phyloP scores from a whole-genome alignment of 2,888 invertebrate genomes.

The Chelonus formosanus region DNA sequence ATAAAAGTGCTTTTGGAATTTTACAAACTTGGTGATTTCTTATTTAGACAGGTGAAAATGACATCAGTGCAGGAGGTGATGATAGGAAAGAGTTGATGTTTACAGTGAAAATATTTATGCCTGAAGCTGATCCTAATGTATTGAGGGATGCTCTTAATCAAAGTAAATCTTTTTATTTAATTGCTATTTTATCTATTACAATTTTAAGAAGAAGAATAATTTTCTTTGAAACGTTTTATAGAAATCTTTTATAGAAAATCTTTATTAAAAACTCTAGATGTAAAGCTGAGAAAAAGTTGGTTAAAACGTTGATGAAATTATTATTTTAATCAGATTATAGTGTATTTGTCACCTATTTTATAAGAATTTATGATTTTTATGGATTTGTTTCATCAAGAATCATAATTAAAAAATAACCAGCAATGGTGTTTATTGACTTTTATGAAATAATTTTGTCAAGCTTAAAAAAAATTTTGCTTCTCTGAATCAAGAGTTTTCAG shows the following conservation, averaged over 20 bases:
- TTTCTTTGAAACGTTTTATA: not conserved
- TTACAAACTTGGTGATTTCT: not conserved
- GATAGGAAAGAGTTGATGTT: slow-evolving; percentile 82
- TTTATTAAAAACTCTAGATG: not conserved
- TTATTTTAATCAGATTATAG: no score
- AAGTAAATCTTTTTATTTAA: slow-evolving; percentile 65
- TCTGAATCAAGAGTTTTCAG: no score
- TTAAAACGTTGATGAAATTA: no score
- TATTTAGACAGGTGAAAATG: slow-evolving; percentile 47
- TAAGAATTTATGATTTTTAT: no score
- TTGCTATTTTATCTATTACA: slow-evolving; percentile 7
- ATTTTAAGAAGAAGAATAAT: not conserved
- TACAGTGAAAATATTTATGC: slow-evolving; percentile 87
- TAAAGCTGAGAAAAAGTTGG: no score
- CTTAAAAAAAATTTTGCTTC: no score
- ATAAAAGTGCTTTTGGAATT: not conserved
- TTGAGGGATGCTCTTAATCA: slow-evolving; percentile 78
- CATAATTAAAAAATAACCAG: no score
- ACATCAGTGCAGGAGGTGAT: slow-evolving; percentile 66
- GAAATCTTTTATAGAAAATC: not conserved
- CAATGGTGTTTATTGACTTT: no score
- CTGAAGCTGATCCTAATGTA: slow-evolving; percentile 72
- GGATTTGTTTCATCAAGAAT: no score
- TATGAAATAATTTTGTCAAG: no score
- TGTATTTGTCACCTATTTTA: no score